Percentiles rank a stretch among this genome's conserved stretches.
These are phyloP conservation scores for Ridgeia piscesae DNA, from an alignment of 1,140 invertebrate genomes.

Conservation along the genomic window DNA sequence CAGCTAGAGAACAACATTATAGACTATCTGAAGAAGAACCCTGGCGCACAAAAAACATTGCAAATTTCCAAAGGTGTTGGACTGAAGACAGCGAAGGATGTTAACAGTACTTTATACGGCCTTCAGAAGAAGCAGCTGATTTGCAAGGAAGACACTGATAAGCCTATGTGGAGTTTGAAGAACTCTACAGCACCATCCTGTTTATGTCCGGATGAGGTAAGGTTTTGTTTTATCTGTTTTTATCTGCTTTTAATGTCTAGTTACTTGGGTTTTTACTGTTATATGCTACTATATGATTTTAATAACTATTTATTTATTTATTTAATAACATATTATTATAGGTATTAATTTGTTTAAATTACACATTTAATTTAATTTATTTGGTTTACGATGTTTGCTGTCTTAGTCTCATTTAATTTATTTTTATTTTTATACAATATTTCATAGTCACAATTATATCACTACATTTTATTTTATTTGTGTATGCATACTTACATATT, in stretches of 20 bases:
- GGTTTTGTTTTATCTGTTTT: not conserved
- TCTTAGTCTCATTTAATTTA: too few relatives aligned
- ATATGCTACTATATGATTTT: too few relatives aligned
- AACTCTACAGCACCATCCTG: not conserved
- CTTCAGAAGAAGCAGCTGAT: not conserved
- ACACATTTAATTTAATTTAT: too few relatives aligned
- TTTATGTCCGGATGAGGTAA: not conserved
- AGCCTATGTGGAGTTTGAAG: not conserved
- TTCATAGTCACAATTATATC: too few relatives aligned
- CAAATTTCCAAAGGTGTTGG: not conserved
- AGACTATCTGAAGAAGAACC: not conserved
- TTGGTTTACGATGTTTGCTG: too few relatives aligned
- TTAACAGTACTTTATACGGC: not conserved
- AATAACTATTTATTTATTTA: too few relatives aligned
- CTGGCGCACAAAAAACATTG: not conserved
- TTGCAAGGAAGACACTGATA: not conserved
- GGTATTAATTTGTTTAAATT: too few relatives aligned
- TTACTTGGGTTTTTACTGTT: not conserved
- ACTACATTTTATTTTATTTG: too few relatives aligned
- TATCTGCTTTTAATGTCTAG: not conserved
- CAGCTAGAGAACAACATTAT: not conserved
- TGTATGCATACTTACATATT: too few relatives aligned
- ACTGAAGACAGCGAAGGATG: not conserved
- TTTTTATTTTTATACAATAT: too few relatives aligned
- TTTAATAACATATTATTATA: too few relatives aligned